phyloP scores from a whole-genome alignment of 2,797 vertebrate species.

The Sebastiscus albofasciatus region DNA sequence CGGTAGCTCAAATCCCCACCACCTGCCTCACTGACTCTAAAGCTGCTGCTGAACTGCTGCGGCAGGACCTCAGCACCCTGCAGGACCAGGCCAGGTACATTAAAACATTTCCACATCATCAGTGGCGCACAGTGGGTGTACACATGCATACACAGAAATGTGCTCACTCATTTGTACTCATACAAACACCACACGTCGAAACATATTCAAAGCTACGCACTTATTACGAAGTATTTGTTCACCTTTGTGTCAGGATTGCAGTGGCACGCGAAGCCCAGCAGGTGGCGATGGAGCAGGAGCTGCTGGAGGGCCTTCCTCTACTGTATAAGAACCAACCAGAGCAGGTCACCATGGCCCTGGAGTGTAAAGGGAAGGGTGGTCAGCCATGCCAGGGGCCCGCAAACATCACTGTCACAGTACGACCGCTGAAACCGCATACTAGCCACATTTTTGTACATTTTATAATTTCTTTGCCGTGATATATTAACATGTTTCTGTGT shows the following conservation, averaged over 20 bases:
- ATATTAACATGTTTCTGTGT: constrained; percentile 20
- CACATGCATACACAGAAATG: background rate
- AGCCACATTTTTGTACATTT: background rate
- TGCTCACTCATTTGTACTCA: background rate
- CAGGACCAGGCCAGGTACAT: constrained; percentile 92
- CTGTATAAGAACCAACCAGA: constrained; percentile 93
- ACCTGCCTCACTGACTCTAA: constrained; percentile 83
- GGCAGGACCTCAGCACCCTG: constrained; percentile 85
- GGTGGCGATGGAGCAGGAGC: constrained; percentile 91
- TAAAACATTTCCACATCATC: background rate
- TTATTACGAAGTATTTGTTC: background rate
- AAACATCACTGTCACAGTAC: constrained; percentile 89
- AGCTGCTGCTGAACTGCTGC: constrained; percentile 84
- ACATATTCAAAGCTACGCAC: background rate
- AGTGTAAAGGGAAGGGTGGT: constrained; percentile 90
- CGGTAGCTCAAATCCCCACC: constrained; percentile 87
- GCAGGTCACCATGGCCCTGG: constrained; percentile 89
- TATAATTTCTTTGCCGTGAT: background rate
- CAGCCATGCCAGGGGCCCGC: constrained; percentile 93
- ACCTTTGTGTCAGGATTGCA: constrained; percentile 83
- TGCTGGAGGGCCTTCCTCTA: constrained; percentile 90
- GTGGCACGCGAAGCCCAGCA: constrained; percentile 94
- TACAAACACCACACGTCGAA: background rate
- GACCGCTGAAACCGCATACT: background rate
- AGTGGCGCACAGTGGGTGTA: background rate